Percentiles rank a stretch among this genome's conserved stretches.
Evolutionary conservation across 2,113 vertebrate species (phyloP).

Genomic region (Cricetomys ansorgei): DNA sequence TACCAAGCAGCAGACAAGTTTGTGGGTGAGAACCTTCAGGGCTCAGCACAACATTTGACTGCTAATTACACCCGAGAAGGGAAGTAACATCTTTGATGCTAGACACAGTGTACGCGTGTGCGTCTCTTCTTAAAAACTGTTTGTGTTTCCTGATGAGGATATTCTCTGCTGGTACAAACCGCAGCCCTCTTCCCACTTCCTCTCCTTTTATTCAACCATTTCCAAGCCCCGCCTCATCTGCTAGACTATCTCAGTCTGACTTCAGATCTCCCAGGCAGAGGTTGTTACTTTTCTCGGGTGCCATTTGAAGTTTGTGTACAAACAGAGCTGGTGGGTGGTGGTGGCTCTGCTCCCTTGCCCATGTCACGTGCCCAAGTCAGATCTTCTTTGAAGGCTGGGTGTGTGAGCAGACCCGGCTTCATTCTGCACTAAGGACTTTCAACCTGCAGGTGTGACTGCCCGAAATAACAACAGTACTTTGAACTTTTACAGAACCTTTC

Average conservation of each 20-base stretch:
- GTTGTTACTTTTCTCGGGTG: not conserved
- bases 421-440: constrained; percentile 58
- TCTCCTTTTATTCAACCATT: not conserved
- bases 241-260: not conserved
- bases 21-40: not conserved
- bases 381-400: constrained; percentile 58
- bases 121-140: constrained; percentile 21
- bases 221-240: constrained; percentile 8
- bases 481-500: constrained; percentile 66
- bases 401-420: constrained; percentile 44
- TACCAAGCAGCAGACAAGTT: not conserved
- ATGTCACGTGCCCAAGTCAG: not conserved
- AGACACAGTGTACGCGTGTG: not conserved
- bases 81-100: constrained; percentile 4
- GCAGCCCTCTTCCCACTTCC: not conserved
- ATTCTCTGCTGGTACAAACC: not conserved
- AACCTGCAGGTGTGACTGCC: constrained; percentile 45
- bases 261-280: not conserved
- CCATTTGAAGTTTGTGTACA: not conserved
- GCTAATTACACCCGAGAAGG: not conserved
- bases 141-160: constrained; percentile 43
- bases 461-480: constrained; percentile 65
- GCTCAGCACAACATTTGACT: not conserved
- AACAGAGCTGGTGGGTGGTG: not conserved
- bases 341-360: not conserved